Conservation (phyloP, 2,888 invertebrate genomes). For the Keiferia lycopersicella region DNA sequence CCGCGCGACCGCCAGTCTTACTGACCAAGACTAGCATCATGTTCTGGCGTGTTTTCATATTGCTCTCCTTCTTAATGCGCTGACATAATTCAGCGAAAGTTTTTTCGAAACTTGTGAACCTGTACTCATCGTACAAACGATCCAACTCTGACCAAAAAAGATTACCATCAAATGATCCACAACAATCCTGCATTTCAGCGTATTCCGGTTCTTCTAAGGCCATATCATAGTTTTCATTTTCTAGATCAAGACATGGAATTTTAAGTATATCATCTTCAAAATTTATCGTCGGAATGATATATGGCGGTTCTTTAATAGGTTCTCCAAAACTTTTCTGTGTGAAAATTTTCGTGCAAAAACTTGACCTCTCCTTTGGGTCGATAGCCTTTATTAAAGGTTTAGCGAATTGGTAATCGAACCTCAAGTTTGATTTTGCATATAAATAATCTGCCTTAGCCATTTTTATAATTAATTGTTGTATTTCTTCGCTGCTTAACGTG, state of each 20-base stretch:
- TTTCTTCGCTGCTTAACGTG: conserved; percentile 36
- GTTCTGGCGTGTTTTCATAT: conserved; percentile 51
- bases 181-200: too few relatives aligned
- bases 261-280: conserved; percentile 6
- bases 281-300: conserved; percentile 36
- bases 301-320: conserved; percentile 41
- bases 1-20: conserved; percentile 56
- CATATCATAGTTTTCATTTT: conserved; percentile 11
- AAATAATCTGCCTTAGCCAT: conserved; percentile 40
- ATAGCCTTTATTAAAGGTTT: conserved; percentile 42
- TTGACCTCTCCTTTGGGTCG: conserved; percentile 35
- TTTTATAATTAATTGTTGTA: conserved; percentile 36
- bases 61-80: conserved; percentile 45
- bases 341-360: conserved; percentile 45
- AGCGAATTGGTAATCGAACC: conserved; percentile 39
- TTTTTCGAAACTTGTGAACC: conserved; percentile 54
- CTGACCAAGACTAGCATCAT: conserved; percentile 65
- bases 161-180: not conserved
- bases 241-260: conserved; percentile 32
- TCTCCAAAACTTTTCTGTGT: conserved; percentile 40
- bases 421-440: conserved; percentile 2
- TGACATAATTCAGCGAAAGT: conserved; percentile 53
- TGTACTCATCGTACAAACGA: conserved; percentile 55
- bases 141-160: conserved; percentile 43
- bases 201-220: not conserved